Percentiles rank a stretch among this genome's conserved stretches.
Evolutionary conservation across 2,797 vertebrate genomes (phyloP).

Genomic region (Ptychadena robeensis): DNA sequence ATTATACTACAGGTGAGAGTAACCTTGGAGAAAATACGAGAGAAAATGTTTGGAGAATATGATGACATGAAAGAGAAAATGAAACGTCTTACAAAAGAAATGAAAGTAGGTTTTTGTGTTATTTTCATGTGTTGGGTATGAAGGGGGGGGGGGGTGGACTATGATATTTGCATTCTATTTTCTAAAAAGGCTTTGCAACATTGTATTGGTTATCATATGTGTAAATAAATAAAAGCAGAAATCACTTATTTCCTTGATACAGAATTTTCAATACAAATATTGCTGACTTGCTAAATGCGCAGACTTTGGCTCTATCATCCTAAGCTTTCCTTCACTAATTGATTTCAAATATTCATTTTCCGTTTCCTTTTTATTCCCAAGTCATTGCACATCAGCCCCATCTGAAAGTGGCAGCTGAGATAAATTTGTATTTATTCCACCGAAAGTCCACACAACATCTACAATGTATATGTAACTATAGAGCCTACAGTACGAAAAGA

Average conservation of each 20-base stretch:
- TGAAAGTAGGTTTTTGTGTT: slow-evolving; percentile 78
- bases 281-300: no score
- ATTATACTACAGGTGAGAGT: slow-evolving; percentile 84
- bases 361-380: no score
- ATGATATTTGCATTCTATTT: not conserved
- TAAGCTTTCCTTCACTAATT: no score
- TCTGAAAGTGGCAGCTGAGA: no score
- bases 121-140: not conserved
- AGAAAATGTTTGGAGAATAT: slow-evolving; percentile 93
- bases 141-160: not conserved
- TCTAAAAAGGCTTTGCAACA: not conserved
- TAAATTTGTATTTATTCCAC: no score
- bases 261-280: no score
- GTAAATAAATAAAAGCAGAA: not conserved
- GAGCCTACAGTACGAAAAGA: not conserved
- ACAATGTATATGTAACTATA: no score
- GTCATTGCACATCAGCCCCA: no score
- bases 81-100: slow-evolving; percentile 87
- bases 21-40: slow-evolving; percentile 95
- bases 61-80: slow-evolving; percentile 95
- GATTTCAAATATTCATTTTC: no score
- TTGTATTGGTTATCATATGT: no score
- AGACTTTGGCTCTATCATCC: no score
- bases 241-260: not conserved
- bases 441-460: no score